Evolutionary conservation across 1,140 invertebrate genomes (phyloP).

Genomic region (Saccostrea echinata): DNA sequence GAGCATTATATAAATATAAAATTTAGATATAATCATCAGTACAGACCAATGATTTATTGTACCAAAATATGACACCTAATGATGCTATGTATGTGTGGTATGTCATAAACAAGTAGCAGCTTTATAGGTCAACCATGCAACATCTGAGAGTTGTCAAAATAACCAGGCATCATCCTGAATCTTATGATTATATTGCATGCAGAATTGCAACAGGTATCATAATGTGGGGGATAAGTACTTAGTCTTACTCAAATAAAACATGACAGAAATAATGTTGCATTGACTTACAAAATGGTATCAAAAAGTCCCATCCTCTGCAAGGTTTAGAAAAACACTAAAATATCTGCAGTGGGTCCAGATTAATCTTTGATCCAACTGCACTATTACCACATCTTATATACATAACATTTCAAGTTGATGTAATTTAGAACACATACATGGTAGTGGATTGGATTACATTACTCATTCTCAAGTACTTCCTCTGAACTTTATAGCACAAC

Average conservation of each 20-base stretch:
- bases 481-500: slow-evolving; percentile 20
- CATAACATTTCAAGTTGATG: not conserved
- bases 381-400: not conserved
- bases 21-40: not conserved
- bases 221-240: not conserved
- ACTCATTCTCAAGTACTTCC: slow-evolving; percentile 18
- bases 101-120: not conserved
- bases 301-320: not conserved
- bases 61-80: not conserved
- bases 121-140: not conserved
- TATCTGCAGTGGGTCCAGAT: not conserved
- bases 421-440: not conserved
- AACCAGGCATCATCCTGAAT: not conserved
- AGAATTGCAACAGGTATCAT: not conserved
- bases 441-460: not conserved
- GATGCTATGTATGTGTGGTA: not conserved
- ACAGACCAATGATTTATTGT: not conserved
- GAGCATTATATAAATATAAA: no score
- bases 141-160: not conserved
- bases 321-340: not conserved
- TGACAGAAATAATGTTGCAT: no score
- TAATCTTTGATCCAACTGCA: not conserved
- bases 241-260: no score
- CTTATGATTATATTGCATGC: not conserved
- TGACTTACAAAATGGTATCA: not conserved